Percentiles rank a stretch among this genome's conserved stretches.
These are phyloP conservation scores for Sphaeramia orbicularis DNA, from an alignment of 2,797 vertebrate genomes.

Conservation along the genomic window DNA sequence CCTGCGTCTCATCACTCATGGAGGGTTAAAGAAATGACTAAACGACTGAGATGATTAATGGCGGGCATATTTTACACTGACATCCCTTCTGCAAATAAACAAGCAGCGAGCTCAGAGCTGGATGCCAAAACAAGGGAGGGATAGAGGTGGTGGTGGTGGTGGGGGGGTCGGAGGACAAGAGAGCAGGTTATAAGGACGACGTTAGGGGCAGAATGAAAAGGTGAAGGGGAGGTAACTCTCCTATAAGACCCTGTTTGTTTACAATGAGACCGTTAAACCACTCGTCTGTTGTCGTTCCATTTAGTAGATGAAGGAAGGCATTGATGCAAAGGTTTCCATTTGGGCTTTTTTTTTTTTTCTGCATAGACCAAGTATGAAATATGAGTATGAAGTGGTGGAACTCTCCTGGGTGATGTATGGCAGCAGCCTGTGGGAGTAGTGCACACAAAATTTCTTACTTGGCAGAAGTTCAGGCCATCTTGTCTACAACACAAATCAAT, in stretches of 20 bases:
- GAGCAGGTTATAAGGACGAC: not conserved
- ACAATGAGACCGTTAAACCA: slow-evolving; percentile 23
- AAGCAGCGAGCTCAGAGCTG: slow-evolving; percentile 24
- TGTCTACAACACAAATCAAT: slow-evolving; percentile 60
- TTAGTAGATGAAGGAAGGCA: slow-evolving; percentile 53
- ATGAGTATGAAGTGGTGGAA: slow-evolving; percentile 22
- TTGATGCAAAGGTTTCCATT: slow-evolving; percentile 59
- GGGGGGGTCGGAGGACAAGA: not conserved
- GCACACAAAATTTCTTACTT: slow-evolving; percentile 27
- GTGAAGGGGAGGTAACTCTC: not conserved
- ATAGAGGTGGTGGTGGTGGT: not conserved
- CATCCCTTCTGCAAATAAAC: slow-evolving; percentile 52
- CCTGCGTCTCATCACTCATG: slow-evolving; percentile 48
- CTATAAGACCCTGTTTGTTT: slow-evolving; percentile 56
- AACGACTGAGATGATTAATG: slow-evolving; percentile 55
- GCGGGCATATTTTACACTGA: slow-evolving; percentile 52
- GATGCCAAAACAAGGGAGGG: not conserved
- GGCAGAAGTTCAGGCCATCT: slow-evolving; percentile 49
- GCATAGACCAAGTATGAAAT: slow-evolving; percentile 41
- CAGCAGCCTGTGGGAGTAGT: slow-evolving; percentile 22
- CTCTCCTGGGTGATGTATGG: slow-evolving; percentile 28
- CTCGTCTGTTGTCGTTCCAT: slow-evolving; percentile 17
- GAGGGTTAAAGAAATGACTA: slow-evolving; percentile 57
- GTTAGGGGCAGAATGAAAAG: not conserved
- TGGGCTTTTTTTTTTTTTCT: slow-evolving; percentile 34